Conservation (phyloP, 2,797 vertebrate species). For the Rallus crepitans region DNA sequence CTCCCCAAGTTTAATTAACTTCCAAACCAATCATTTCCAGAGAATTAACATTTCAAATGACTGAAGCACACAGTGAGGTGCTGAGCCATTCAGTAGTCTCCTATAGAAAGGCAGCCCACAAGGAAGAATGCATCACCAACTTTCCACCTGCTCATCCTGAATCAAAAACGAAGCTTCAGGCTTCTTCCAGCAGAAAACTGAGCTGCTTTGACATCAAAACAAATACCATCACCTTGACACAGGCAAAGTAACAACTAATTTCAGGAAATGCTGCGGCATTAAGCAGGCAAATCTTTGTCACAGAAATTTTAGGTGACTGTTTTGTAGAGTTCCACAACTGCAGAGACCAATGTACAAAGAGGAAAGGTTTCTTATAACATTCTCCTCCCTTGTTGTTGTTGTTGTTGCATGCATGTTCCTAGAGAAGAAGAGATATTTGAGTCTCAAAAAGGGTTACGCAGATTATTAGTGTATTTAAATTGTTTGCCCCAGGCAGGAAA, state of each 20-base stretch:
- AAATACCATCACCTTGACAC: neutral
- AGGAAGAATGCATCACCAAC: neutral
- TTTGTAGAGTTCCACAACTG: neutral
- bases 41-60: neutral
- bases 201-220: conserved; percentile 4
- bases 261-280: neutral
- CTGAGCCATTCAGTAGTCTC: neutral
- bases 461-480: conserved; percentile 19
- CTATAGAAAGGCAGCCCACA: neutral
- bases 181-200: neutral
- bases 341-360: neutral
- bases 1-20: neutral
- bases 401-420: neutral
- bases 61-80: neutral
- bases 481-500: neutral
- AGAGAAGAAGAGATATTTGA: neutral
- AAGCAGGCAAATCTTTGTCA: neutral
- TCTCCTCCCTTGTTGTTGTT: neutral
- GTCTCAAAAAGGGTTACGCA: neutral
- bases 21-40: neutral
- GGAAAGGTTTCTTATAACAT: neutral
- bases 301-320: neutral
- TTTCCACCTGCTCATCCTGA: neutral
- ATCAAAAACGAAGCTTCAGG: neutral
- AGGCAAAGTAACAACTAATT: neutral